Evolutionary conservation across 2,113 vertebrate species (phyloP).

Genomic region (Glaucomys volans): DNA sequence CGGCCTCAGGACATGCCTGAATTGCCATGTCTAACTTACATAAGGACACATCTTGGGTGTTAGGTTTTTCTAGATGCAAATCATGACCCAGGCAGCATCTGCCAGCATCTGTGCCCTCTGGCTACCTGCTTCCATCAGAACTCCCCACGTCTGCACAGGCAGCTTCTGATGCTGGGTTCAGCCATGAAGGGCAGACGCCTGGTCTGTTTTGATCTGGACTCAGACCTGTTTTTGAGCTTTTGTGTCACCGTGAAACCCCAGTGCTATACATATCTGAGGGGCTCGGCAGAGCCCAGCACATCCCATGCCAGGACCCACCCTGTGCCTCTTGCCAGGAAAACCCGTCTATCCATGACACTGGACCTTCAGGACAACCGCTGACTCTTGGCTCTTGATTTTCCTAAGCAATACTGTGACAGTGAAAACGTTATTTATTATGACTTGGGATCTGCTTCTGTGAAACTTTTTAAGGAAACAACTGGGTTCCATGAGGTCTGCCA

Average conservation of each 20-base stretch:
- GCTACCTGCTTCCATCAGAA: not conserved
- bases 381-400: slow-evolving; percentile 69
- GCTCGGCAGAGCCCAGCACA: not conserved
- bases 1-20: not conserved
- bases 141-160: not conserved
- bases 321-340: not conserved
- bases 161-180: slow-evolving; percentile 39
- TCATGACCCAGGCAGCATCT: accelerated
- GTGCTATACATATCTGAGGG: slow-evolving; percentile 72
- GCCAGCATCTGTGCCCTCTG: accelerated
- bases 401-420: slow-evolving; percentile 83
- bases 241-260: slow-evolving; percentile 85
- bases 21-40: not conserved
- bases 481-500: not conserved
- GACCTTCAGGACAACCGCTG: slow-evolving; percentile 30
- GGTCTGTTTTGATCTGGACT: slow-evolving; percentile 7
- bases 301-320: not conserved
- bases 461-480: slow-evolving; percentile 66
- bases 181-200: slow-evolving; percentile 55
- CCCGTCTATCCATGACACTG: not conserved
- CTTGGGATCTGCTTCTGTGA: not conserved
- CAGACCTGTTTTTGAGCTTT: slow-evolving; percentile 72
- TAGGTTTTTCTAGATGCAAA: not conserved
- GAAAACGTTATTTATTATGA: slow-evolving; percentile 10
- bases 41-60: not conserved